phyloP scores from a whole-genome alignment of 2,888 invertebrate species.

The Campoletis raptor region DNA sequence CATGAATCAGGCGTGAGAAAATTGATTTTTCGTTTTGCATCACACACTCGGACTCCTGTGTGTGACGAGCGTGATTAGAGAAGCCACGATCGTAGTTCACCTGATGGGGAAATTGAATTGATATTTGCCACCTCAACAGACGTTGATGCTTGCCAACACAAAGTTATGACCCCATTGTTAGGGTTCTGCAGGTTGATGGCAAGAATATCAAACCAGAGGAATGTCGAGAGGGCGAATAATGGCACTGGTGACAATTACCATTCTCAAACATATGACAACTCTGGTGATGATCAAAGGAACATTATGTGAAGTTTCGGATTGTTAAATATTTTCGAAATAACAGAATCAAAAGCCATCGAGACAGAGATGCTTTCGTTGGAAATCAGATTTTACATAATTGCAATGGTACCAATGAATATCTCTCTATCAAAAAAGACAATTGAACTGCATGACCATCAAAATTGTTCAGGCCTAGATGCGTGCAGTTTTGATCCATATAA shows the following conservation, averaged over 20 bases:
- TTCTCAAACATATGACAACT: not conserved
- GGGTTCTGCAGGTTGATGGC: not conserved
- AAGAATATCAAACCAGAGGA: constrained; percentile 13
- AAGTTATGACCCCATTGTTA: constrained; percentile 16
- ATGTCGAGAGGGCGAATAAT: constrained; percentile 10
- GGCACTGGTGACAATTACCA: constrained; percentile 20
- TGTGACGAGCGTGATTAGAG: constrained; percentile 32
- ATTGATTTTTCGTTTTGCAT: not conserved
- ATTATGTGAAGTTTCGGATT: not conserved
- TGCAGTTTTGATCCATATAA: not conserved
- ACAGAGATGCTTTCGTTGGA: not conserved
- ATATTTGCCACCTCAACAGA: constrained; percentile 21
- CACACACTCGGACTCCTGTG: constrained; percentile 6
- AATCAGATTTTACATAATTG: not conserved
- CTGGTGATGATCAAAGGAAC: constrained; percentile 46
- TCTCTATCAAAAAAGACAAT: not conserved
- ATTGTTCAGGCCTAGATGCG: not conserved
- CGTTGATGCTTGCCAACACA: constrained; percentile 12
- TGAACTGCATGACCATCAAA: not conserved
- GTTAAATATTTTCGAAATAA: not conserved
- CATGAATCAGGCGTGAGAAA: constrained; percentile 8
- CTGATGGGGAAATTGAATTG: constrained; percentile 24
- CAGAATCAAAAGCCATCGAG: not conserved
- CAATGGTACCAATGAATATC: not conserved
- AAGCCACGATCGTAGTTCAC: not conserved